Conservation (phyloP, 2,888 invertebrate genomes). For the Epirrita christyi region DNA sequence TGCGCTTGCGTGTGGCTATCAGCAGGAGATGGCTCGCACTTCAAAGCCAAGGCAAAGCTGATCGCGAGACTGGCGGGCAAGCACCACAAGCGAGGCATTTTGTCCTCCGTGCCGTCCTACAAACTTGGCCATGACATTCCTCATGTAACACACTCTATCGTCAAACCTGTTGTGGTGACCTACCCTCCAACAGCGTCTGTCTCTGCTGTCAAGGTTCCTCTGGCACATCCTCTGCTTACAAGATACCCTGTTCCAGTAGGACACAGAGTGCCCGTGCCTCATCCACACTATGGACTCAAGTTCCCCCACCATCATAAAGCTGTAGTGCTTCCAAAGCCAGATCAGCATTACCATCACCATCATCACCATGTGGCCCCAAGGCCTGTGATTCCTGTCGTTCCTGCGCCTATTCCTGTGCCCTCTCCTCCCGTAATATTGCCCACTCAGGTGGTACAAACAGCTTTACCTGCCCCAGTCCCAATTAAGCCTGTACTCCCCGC, state of each 20-base stretch:
- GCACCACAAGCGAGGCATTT: constrained; percentile 74
- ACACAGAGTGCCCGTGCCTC: constrained; percentile 65
- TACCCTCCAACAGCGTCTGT: constrained; percentile 78
- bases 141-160: constrained; percentile 73
- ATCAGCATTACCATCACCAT: constrained; percentile 75
- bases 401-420: constrained; percentile 60
- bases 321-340: constrained; percentile 58
- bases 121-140: constrained; percentile 80
- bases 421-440: constrained; percentile 54
- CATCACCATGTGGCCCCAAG: constrained; percentile 72
- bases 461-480: constrained; percentile 53
- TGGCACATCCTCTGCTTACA: constrained; percentile 58
- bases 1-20: constrained; percentile 61
- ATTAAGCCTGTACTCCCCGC: constrained; percentile 53
- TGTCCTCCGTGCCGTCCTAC: constrained; percentile 72
- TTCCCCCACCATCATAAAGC: constrained; percentile 68
- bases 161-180: constrained; percentile 76
- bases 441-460: constrained; percentile 39
- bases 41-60: constrained; percentile 65
- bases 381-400: constrained; percentile 63
- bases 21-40: constrained; percentile 62
- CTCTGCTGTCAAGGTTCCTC: constrained; percentile 74
- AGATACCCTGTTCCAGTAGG: constrained; percentile 67
- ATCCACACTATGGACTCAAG: constrained; percentile 68
- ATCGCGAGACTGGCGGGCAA: constrained; percentile 58